Percentiles rank a stretch among this genome's conserved stretches.
Conservation (phyloP, 1,140 invertebrate species). For the Caerostris extrusa region DNA sequence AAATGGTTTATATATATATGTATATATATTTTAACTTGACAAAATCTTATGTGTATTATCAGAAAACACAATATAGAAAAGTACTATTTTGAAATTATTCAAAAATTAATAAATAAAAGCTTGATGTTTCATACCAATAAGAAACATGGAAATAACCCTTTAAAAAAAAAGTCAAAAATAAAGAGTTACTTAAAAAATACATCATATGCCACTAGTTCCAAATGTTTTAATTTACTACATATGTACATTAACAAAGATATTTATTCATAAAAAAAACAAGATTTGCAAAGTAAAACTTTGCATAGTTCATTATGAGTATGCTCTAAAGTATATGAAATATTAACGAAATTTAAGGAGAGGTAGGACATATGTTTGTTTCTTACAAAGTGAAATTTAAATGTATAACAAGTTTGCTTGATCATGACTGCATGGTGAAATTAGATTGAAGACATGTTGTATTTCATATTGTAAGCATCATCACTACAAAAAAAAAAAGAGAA, state of each 20-base stretch:
- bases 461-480: neutral
- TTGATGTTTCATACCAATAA: too few relatives aligned
- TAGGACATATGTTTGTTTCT: conserved; percentile 62
- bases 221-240: neutral
- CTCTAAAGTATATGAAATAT: neutral
- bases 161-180: neutral
- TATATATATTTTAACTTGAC: too few relatives aligned
- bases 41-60: too few relatives aligned
- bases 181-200: neutral
- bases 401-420: conserved; percentile 28
- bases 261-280: neutral
- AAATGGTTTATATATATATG: too few relatives aligned
- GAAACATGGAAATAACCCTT: too few relatives aligned
- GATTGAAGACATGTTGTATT: neutral
- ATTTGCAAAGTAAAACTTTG: neutral
- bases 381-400: conserved; percentile 30
- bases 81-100: too few relatives aligned
- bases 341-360: conserved; percentile 3
- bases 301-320: neutral
- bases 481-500: conserved; percentile 6
- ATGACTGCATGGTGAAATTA: neutral
- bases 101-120: too few relatives aligned
- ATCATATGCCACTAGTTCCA: neutral
- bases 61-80: too few relatives aligned
- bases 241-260: neutral